These are phyloP conservation scores for Oreonectes daqikongensis DNA, from an alignment of 2,797 vertebrate species.

Conservation along the genomic window DNA sequence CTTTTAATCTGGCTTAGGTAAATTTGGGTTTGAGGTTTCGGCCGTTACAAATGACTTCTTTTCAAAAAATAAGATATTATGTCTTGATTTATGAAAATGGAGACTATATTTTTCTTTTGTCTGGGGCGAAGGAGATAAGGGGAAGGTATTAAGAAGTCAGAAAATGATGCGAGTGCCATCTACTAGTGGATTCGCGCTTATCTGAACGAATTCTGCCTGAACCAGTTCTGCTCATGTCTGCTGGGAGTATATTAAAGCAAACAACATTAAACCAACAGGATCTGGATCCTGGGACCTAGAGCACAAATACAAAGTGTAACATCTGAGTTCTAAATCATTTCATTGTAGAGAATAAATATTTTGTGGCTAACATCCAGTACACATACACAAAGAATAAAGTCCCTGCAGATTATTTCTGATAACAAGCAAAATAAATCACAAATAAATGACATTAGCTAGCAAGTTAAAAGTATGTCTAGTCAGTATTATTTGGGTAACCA, in stretches of 20 bases:
- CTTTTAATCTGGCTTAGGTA: conserved; percentile 29
- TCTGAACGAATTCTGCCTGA: conserved; percentile 43
- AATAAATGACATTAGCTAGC: no score
- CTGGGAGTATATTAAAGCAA: conserved; percentile 46
- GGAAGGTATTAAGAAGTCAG: conserved; percentile 48
- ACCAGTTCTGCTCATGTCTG: conserved; percentile 24
- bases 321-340: background rate
- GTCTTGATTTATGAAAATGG: conserved; percentile 36
- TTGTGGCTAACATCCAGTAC: no score
- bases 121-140: conserved; percentile 33
- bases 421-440: no score
- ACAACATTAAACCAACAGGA: conserved; percentile 31
- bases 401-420: no score
- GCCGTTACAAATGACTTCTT: conserved; percentile 30
- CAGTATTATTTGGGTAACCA: no score
- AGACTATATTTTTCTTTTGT: conserved; percentile 45
- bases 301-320: conserved; percentile 12
- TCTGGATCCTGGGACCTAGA: conserved; percentile 27
- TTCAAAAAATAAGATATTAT: conserved; percentile 21
- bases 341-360: no score
- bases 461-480: no score
- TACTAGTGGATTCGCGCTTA: conserved; percentile 36
- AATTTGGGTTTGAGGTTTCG: conserved; percentile 25
- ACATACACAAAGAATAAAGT: no score
- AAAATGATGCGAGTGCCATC: conserved; percentile 43